These are phyloP conservation scores for Drosophila bocqueti DNA, from an alignment of 1,140 invertebrate genomes.

Conservation along the genomic window DNA sequence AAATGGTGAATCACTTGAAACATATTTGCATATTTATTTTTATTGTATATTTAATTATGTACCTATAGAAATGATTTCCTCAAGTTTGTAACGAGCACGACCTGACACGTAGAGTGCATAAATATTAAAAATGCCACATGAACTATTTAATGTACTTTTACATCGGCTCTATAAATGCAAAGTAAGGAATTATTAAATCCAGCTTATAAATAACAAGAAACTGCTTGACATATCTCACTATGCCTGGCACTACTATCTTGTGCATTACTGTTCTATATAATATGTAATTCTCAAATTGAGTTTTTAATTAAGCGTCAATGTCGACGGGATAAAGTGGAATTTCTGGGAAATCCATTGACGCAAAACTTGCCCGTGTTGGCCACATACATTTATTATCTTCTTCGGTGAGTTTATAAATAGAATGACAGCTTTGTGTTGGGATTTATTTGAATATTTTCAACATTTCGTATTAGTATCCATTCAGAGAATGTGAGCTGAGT, in stretches of 20 bases:
- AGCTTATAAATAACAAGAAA: background rate
- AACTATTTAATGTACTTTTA: too few relatives aligned
- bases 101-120: too few relatives aligned
- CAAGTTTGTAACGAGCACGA: too few relatives aligned
- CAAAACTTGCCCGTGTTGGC: background rate
- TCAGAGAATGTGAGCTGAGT: conserved; percentile 26
- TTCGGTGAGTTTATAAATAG: background rate
- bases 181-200: too few relatives aligned
- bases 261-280: background rate
- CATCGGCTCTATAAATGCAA: too few relatives aligned
- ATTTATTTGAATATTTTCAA: conserved; percentile 12
- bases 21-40: too few relatives aligned
- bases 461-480: conserved; percentile 22
- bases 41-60: too few relatives aligned
- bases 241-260: too few relatives aligned
- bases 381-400: background rate
- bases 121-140: too few relatives aligned
- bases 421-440: background rate
- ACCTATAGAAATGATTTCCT: too few relatives aligned
- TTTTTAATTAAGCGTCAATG: conserved; percentile 45
- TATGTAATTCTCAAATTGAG: conserved; percentile 2
- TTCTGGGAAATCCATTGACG: conserved; percentile 6
- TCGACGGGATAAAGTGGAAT: conserved; percentile 8
- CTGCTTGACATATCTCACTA: background rate
- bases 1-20: too few relatives aligned